A percentile compares a stretch with the other conserved stretches of the same genome.
These are phyloP conservation scores for Pseudorasbora parva DNA, from an alignment of 2,113 vertebrate species.

Conservation along the genomic window DNA sequence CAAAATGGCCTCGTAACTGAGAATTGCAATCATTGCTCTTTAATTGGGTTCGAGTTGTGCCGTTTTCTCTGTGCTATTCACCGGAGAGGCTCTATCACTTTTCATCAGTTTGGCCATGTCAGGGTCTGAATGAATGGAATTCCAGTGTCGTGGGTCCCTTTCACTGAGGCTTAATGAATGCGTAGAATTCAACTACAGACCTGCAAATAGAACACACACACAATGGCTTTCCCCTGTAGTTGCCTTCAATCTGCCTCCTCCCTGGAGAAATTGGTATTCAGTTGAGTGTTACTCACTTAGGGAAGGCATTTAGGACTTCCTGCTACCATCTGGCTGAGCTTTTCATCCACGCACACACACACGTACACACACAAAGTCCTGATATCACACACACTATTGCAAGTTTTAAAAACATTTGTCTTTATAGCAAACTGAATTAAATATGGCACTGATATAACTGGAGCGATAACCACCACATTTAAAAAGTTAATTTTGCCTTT, in stretches of 20 bases:
- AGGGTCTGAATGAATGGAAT: slow-evolving; percentile 66
- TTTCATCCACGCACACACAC: background rate
- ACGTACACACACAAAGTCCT: background rate
- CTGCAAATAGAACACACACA: slow-evolving; percentile 62
- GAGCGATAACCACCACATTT: background rate
- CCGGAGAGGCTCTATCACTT: slow-evolving; percentile 66
- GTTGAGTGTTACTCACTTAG: slow-evolving; percentile 73
- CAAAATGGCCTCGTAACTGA: slow-evolving; percentile 58
- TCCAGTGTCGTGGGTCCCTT: slow-evolving; percentile 65
- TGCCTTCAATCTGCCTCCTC: slow-evolving; percentile 71
- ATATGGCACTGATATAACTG: background rate
- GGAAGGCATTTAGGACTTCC: slow-evolving; percentile 68
- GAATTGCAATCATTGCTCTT: slow-evolving; percentile 68
- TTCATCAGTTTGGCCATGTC: slow-evolving; percentile 62
- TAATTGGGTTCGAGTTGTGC: slow-evolving; percentile 68
- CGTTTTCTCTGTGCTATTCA: slow-evolving; percentile 66
- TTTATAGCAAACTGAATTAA: slow-evolving; percentile 1
- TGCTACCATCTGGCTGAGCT: slow-evolving; percentile 74
- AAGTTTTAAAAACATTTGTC: slow-evolving; percentile 31
- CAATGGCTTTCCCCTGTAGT: slow-evolving; percentile 61
- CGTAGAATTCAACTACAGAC: slow-evolving; percentile 64
- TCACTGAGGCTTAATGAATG: slow-evolving; percentile 70
- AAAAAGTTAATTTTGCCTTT: background rate
- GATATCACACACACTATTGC: slow-evolving; percentile 32
- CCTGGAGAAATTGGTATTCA: slow-evolving; percentile 76